Base-by-base conservation (phyloP, 1,140 invertebrate genomes). In the Neodiprion virginianus region DNA sequence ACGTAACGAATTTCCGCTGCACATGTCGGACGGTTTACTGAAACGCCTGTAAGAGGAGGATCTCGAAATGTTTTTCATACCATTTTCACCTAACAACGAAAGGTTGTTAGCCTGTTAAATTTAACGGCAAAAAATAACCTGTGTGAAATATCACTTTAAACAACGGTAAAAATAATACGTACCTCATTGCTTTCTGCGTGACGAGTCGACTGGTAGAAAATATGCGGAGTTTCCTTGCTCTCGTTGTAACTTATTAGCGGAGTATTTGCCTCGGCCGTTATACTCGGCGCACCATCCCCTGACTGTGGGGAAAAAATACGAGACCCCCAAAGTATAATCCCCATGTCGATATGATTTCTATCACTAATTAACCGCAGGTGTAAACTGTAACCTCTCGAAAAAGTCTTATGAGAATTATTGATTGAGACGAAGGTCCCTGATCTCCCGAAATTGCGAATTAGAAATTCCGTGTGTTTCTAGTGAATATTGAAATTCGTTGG, bases 161-260 rank as follows among this genome's bases (percentile, higher is more conserved):
- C 28, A 40, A 40, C 0, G 2, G 28, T 40, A 40, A 0, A 40
- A 40, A 40, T 40, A 61, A 61, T 14, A 61, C 53, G 8, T 61
- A 61, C 53, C 53, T 14, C 7, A 14, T 14, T 61, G 53, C n/a
- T 61, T 0, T 17, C 53, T 8, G n/a, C 11, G 53, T 12, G n/a
- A 61, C n/a, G 4, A 17, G 53, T 61, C 53, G 53, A 61, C 53
- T 61, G 53, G 53, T 61, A 61, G 53, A 61, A 61, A 61, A 61
- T 17, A 5, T 8, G 53, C 53, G 53, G 8, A 61, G 4, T 14
- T 5, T 61, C 53, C 53, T 61, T 61, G 53, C 53, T 14, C 11
- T 61, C 53, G 11, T 7, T 61, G 53, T 17, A 17, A 61, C n/a
- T 12, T 14, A 61, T 61, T 61, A 61, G 53, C 53, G 53, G 53